These are phyloP conservation scores for Cacatua alba DNA, from an alignment of 2,113 vertebrate species.

Conservation along the genomic window DNA sequence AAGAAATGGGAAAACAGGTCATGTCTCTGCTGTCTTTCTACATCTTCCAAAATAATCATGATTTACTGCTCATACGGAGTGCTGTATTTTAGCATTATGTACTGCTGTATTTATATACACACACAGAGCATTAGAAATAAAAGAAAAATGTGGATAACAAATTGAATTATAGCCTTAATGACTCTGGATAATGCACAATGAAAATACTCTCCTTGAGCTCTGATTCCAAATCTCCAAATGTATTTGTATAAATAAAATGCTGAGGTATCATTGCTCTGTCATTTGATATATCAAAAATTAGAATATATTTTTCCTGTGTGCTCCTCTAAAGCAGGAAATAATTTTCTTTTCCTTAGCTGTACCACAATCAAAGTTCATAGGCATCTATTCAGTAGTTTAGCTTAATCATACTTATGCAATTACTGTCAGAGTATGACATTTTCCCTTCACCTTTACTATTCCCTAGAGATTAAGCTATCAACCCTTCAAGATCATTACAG, in stretches of 20 bases:
- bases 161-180: slow-evolving; percentile 9
- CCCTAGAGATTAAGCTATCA: slow-evolving; percentile 64
- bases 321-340: slow-evolving; percentile 40
- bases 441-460: slow-evolving; percentile 67
- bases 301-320: slow-evolving; percentile 17
- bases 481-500: slow-evolving; percentile 53
- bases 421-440: slow-evolving; percentile 69
- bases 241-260: slow-evolving; percentile 15
- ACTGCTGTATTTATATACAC: background rate
- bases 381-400: slow-evolving; percentile 36
- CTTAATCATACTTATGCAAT: slow-evolving; percentile 67
- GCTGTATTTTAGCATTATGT: background rate
- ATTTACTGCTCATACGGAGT: background rate
- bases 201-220: background rate
- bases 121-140: too few relatives aligned
- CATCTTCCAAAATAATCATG: background rate
- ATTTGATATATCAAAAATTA: slow-evolving; percentile 21
- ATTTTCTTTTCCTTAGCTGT: slow-evolving; percentile 36
- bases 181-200: background rate
- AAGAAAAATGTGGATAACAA: background rate
- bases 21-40: background rate
- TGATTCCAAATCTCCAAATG: background rate
- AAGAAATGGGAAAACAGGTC: background rate
- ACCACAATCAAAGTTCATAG: slow-evolving; percentile 30
- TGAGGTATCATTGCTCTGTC: background rate